Percentiles rank a stretch among this genome's conserved stretches.
phyloP scores from a whole-genome alignment of 2,113 vertebrate species.

The Perccottus glenii region DNA sequence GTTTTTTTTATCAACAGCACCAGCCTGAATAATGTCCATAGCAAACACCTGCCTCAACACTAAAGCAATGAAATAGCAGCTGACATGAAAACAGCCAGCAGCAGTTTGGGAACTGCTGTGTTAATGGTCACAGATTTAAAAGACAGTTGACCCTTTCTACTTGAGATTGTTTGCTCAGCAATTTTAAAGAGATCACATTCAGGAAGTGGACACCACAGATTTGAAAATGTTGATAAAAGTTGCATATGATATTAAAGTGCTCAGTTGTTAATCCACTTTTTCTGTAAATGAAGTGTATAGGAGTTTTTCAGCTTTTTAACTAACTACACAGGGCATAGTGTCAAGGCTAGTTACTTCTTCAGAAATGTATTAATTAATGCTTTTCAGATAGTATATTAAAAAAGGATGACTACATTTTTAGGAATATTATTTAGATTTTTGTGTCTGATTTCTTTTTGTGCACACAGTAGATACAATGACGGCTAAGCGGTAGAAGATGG shows the following conservation, averaged over 20 bases:
- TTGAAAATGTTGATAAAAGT: conserved; percentile 12
- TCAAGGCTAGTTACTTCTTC: neutral
- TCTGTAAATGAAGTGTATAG: neutral
- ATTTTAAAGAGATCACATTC: conserved; percentile 21
- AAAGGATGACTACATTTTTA: too few relatives aligned
- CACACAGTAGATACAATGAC: neutral
- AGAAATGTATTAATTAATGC: neutral
- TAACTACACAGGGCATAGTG: too few relatives aligned
- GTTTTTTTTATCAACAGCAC: conserved; percentile 8
- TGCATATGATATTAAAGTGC: neutral
- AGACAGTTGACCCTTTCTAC: conserved; percentile 45
- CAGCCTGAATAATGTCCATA: conserved; percentile 23
- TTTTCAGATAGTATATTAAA: too few relatives aligned
- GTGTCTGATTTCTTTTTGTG: too few relatives aligned
- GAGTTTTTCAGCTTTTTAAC: neutral
- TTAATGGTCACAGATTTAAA: conserved; percentile 55
- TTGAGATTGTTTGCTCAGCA: conserved; percentile 39
- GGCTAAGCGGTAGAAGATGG: too few relatives aligned
- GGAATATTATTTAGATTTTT: too few relatives aligned
- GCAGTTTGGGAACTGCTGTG: conserved; percentile 39
- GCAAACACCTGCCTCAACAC: conserved; percentile 23
- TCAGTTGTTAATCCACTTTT: neutral
- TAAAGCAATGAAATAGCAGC: conserved; percentile 9
- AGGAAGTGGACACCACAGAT: conserved; percentile 1
- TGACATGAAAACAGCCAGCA: conserved; percentile 27